Conservation (phyloP, 2,113 vertebrate genomes). For the Heloderma charlesbogerti region DNA sequence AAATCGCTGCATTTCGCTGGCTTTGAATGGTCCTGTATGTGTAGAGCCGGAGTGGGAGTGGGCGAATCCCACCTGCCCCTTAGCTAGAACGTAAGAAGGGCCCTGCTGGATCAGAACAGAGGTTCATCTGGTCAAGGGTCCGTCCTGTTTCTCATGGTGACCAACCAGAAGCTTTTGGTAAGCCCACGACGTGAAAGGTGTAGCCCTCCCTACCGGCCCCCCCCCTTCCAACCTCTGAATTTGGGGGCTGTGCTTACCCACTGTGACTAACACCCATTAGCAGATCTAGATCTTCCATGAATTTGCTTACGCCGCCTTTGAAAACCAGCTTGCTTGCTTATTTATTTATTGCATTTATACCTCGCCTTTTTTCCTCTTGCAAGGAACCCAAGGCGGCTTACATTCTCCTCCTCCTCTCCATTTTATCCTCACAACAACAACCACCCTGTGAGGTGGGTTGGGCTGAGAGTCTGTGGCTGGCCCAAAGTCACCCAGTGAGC, state of each 20-base stretch:
- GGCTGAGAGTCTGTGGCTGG: too few species aligned
- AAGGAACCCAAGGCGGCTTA: too few species aligned
- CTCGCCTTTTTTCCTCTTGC: too few species aligned
- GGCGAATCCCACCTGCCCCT: background rate
- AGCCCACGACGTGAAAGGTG: background rate
- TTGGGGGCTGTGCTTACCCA: background rate
- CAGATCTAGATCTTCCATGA: background rate
- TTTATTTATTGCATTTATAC: too few species aligned
- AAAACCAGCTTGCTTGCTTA: too few species aligned
- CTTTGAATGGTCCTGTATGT: too few species aligned
- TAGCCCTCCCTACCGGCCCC: background rate
- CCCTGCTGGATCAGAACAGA: background rate
- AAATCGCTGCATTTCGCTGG: background rate
- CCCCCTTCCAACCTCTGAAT: background rate
- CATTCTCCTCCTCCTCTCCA: too few species aligned
- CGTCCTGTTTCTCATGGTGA: background rate
- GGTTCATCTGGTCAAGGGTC: too few species aligned
- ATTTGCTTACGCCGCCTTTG: background rate
- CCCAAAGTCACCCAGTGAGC: too few species aligned
- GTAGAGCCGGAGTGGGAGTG: background rate
- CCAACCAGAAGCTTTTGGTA: background rate
- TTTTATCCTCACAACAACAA: too few species aligned
- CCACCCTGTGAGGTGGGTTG: too few species aligned
- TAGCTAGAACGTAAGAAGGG: background rate
- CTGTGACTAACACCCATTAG: background rate